Conservation (phyloP, 2,888 invertebrate species). For the Strigamia transsilvanica region DNA sequence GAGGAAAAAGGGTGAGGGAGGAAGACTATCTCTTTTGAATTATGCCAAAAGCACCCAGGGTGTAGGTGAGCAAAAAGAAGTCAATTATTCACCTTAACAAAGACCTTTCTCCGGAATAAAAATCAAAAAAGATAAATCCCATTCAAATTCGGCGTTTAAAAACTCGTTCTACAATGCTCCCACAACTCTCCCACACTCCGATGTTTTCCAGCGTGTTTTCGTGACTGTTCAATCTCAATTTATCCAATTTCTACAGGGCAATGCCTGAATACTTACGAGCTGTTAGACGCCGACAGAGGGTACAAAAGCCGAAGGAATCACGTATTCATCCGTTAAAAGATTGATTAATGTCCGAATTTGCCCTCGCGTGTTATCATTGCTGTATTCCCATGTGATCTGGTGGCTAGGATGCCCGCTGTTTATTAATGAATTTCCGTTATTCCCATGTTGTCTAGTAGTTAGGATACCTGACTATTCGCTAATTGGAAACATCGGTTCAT, state of each 20-base stretch:
- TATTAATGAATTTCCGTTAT: not conserved
- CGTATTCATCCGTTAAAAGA: not conserved
- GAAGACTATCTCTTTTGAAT: slow-evolving; percentile 11
- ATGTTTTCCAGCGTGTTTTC: not conserved
- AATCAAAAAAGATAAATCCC: not conserved
- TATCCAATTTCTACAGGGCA: not conserved
- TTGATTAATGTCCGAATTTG: no score
- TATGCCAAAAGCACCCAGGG: not conserved
- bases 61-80: slow-evolving; percentile 17
- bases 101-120: not conserved
- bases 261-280: not conserved
- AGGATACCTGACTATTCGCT: not conserved
- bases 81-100: not conserved
- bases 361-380: no score
- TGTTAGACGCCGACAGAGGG: not conserved
- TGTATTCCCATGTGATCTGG: not conserved
- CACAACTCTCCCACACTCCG: not conserved
- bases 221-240: not conserved
- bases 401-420: not conserved
- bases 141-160: not conserved
- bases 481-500: not conserved
- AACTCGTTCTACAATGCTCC: not conserved
- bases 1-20: slow-evolving; percentile 27
- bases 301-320: not conserved
- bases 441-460: not conserved